Evolutionary conservation across 1,140 invertebrate genomes (phyloP).

Genomic region (Bilobella aurantiaca): DNA sequence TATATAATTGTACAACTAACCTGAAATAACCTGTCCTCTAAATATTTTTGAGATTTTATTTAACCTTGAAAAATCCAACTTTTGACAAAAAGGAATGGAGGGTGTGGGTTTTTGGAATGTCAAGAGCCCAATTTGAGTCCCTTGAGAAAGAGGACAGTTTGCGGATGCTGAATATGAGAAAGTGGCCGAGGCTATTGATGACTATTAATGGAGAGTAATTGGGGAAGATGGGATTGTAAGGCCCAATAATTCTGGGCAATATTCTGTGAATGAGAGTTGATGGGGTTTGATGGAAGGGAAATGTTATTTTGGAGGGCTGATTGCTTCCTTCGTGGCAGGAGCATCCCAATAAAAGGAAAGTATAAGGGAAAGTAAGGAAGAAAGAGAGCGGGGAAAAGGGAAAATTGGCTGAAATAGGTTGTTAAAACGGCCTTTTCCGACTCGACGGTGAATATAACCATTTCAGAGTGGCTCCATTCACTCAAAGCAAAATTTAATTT

Average conservation of each 20-base stretch:
- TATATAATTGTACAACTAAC: too few species aligned
- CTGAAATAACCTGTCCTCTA: too few species aligned
- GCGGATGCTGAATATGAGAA: too few species aligned
- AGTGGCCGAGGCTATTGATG: conserved; percentile 6
- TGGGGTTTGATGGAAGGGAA: background rate
- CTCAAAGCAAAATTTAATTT: background rate
- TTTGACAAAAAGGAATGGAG: too few species aligned
- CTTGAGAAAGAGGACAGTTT: too few species aligned
- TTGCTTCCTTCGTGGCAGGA: background rate
- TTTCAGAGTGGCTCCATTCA: conserved; percentile 3
- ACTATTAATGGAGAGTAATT: conserved; percentile 4
- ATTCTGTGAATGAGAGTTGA: background rate
- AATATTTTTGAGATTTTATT: too few species aligned
- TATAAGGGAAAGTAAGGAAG: background rate
- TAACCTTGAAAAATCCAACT: too few species aligned
- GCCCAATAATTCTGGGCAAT: background rate
- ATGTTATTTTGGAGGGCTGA: conserved; percentile 1
- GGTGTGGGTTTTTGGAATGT: too few species aligned
- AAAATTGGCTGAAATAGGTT: background rate
- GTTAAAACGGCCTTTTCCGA: background rate
- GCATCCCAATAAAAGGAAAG: background rate
- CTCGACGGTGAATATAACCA: conserved; percentile 4
- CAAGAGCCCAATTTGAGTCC: too few species aligned
- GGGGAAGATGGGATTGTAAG: background rate
- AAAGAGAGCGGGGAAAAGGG: background rate